These are phyloP conservation scores for Drosophila borealis DNA, from an alignment of 2,888 invertebrate genomes.

Conservation along the genomic window DNA sequence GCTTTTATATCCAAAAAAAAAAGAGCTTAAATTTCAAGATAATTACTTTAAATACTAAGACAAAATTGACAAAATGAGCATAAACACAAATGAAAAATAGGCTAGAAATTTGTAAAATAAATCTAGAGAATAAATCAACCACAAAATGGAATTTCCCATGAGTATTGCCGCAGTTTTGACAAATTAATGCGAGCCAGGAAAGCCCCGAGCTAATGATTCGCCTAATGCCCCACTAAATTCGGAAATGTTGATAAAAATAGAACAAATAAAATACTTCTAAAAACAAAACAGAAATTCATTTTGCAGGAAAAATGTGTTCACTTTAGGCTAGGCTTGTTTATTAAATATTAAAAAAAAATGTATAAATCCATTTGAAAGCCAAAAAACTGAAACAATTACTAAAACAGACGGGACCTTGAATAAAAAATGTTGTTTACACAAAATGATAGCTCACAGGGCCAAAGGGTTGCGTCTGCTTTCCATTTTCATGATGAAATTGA, in stretches of 20 bases:
- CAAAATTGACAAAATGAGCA: no score
- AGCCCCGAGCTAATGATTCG: not conserved
- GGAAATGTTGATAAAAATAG: not conserved
- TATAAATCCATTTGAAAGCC: not conserved
- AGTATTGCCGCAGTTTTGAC: conserved; percentile 8
- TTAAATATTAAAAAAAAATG: not conserved
- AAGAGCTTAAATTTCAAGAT: no score
- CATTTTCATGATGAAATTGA: conserved; percentile 39
- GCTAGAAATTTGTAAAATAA: not conserved
- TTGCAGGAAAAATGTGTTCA: no score
- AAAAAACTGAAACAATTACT: not conserved
- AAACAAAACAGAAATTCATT: no score
- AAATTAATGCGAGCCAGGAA: conserved; percentile 1
- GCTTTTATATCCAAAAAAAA: no score
- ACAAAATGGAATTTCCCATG: conserved; percentile 9
- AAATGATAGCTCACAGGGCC: conserved; percentile 1
- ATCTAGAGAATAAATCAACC: conserved; percentile 3
- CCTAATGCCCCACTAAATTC: not conserved
- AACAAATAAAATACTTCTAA: no score
- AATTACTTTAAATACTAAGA: no score
- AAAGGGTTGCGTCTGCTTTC: not conserved
- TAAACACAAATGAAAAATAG: not conserved
- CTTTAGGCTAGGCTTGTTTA: no score
- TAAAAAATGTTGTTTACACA: not conserved
- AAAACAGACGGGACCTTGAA: not conserved